A percentile compares a stretch with the other conserved stretches of the same genome.
phyloP scores from a whole-genome alignment of 2,113 vertebrate genomes.

The Cisticola juncidis region DNA sequence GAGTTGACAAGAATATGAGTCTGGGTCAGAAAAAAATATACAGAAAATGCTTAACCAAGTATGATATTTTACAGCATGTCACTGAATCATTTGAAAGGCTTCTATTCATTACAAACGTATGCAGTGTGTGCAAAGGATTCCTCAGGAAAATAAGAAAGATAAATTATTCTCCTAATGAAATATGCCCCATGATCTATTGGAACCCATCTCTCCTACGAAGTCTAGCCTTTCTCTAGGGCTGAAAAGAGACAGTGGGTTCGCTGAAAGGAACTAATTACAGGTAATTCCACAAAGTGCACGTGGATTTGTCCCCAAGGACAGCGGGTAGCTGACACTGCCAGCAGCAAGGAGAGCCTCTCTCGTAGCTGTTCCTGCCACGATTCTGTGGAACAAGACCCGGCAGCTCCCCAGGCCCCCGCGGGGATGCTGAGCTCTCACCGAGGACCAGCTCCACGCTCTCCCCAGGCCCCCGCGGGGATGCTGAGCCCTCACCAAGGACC shows the following conservation, averaged over 20 bases:
- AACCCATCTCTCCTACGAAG: background rate
- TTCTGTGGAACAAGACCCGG: background rate
- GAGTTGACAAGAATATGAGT: constrained; percentile 29
- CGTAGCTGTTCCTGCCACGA: fast-evolving
- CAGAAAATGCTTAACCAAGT: constrained; percentile 26
- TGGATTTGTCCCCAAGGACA: background rate
- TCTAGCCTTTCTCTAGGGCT: background rate
- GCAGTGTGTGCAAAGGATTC: constrained; percentile 3
- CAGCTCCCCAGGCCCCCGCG: fast-evolving
- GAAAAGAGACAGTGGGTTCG: background rate
- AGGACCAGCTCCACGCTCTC: background rate
- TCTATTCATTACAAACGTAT: background rate
- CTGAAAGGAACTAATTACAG: background rate
- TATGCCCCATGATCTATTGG: background rate
- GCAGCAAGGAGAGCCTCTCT: background rate
- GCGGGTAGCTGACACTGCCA: background rate
- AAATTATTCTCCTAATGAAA: background rate
- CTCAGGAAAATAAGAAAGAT: background rate
- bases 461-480: fast-evolving
- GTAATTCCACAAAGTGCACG: background rate
- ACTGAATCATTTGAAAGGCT: constrained; percentile 25
- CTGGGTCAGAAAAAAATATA: background rate
- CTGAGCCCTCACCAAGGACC: background rate
- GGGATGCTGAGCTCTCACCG: background rate
- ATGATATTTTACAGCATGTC: constrained; percentile 38